These are phyloP conservation scores for Oncopodura yosiiana DNA, from an alignment of 1,140 invertebrate species.

Conservation along the genomic window DNA sequence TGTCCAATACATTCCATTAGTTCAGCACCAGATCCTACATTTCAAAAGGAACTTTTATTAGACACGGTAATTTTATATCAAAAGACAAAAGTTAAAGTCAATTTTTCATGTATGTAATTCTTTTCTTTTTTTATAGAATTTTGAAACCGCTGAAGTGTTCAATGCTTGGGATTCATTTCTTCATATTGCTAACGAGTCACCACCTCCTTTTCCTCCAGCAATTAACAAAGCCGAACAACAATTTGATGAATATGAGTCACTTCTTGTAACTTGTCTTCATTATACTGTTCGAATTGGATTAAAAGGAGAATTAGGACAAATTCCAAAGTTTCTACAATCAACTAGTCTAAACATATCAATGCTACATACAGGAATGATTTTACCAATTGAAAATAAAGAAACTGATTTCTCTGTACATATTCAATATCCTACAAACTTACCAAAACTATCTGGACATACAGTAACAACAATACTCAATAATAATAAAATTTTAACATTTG, in stretches of 20 bases:
- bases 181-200: constrained; percentile 13
- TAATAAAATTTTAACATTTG: constrained; percentile 19
- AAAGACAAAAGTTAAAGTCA: background rate
- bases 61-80: constrained; percentile 19
- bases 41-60: constrained; percentile 21
- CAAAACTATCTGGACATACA: constrained; percentile 5
- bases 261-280: constrained; percentile 33
- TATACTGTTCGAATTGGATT: constrained; percentile 29
- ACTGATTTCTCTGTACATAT: constrained; percentile 1
- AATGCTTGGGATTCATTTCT: constrained; percentile 34
- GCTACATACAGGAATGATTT: background rate
- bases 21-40: background rate
- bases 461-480: background rate
- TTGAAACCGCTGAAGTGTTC: constrained; percentile 12
- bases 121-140: constrained; percentile 20
- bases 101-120: background rate
- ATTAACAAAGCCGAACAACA: constrained; percentile 12
- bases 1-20: constrained; percentile 26
- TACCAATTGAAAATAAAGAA: background rate
- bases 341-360: background rate
- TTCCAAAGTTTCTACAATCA: background rate
- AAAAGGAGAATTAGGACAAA: background rate
- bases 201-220: constrained; percentile 6
- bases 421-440: constrained; percentile 1
- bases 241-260: constrained; percentile 34